Evolutionary conservation across 2,797 vertebrate species (phyloP).

Genomic region (Varecia variegata): DNA sequence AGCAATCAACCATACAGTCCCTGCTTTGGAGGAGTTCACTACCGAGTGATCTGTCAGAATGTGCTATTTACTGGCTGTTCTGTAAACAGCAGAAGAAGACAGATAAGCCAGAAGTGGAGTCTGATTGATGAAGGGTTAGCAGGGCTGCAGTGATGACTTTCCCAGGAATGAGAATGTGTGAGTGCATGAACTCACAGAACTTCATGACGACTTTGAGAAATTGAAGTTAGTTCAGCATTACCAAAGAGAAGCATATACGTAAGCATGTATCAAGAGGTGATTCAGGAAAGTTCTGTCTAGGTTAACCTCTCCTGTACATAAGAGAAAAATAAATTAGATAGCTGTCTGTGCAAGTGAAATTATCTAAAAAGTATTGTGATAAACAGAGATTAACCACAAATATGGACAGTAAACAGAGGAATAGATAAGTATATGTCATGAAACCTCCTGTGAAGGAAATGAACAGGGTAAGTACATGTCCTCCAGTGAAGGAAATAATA

Average conservation of each 20-base stretch:
- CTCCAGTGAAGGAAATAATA: background rate
- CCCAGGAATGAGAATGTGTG: background rate
- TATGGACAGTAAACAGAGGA: background rate
- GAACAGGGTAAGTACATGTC: background rate
- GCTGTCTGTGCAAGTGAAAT: background rate
- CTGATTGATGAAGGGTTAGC: background rate
- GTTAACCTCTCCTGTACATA: background rate
- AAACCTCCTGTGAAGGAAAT: background rate
- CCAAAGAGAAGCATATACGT: background rate
- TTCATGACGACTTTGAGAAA: background rate
- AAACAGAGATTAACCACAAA: background rate
- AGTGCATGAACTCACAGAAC: background rate
- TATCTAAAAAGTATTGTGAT: background rate
- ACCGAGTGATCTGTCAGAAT: background rate
- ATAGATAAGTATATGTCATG: background rate
- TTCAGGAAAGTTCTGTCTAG: background rate
- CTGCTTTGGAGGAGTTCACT: background rate
- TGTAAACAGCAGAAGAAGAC: background rate
- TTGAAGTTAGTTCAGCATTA: background rate
- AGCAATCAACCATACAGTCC: background rate
- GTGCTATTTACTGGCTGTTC: background rate
- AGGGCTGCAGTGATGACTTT: background rate
- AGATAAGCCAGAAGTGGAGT: background rate
- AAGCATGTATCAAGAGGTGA: background rate
- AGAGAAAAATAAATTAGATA: background rate